These are phyloP conservation scores for Penaeus vannamei DNA, from an alignment of 1,140 invertebrate genomes.

Conservation along the genomic window DNA sequence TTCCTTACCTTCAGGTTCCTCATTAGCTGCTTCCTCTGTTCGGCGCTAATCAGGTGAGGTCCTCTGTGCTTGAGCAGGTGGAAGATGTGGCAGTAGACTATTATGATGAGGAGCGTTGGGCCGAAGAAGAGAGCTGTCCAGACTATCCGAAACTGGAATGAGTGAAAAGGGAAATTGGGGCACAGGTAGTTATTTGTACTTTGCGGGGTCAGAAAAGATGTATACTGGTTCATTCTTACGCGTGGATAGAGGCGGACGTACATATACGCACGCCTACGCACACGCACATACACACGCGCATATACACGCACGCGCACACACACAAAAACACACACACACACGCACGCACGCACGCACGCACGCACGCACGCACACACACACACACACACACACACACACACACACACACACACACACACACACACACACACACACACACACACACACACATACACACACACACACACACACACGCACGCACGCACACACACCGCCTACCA, in stretches of 20 bases:
- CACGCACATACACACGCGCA: no score
- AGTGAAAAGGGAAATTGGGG: background rate
- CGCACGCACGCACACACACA: no score
- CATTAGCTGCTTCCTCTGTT: slow-evolving; percentile 57
- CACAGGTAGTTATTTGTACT: background rate
- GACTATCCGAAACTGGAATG: slow-evolving; percentile 53
- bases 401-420: background rate
- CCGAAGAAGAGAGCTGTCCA: slow-evolving; percentile 55
- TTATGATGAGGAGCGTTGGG: slow-evolving; percentile 53
- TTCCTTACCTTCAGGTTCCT: slow-evolving; percentile 57
- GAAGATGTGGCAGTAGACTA: slow-evolving; percentile 56
- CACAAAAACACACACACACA: no score
- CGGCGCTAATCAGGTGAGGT: slow-evolving; percentile 44
- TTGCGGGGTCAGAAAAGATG: background rate
- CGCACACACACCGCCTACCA: background rate
- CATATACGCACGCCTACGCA: no score
- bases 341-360: no score
- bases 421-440: slow-evolving; percentile 1
- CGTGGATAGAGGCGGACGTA: no score
- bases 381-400: no score
- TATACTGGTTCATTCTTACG: background rate
- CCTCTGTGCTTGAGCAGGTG: slow-evolving; percentile 52
- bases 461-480: slow-evolving; percentile 21
- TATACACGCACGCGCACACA: no score
- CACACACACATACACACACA: slow-evolving; percentile 19